Conservation (phyloP, 2,797 vertebrate species). For the Chromobotia macracanthus region DNA sequence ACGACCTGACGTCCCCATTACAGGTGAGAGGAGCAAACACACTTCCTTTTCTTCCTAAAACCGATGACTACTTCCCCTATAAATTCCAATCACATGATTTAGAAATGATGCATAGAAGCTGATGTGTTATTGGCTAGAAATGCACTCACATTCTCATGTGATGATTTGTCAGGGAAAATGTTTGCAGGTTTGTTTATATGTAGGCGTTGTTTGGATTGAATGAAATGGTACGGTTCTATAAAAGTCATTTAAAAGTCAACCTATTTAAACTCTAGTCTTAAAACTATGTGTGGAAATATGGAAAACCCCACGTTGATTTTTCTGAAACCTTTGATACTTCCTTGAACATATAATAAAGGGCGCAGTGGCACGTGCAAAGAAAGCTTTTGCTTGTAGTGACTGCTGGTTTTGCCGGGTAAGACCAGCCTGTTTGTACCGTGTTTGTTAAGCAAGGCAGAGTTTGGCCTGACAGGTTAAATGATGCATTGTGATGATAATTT, state of each 20-base stretch:
- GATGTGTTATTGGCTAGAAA: neutral
- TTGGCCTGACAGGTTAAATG: neutral
- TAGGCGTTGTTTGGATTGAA: neutral
- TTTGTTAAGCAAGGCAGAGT: neutral
- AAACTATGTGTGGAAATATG: neutral
- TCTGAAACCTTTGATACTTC: neutral
- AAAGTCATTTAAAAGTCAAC: neutral
- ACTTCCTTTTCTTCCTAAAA: constrained; percentile 16
- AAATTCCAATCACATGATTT: too few species aligned
- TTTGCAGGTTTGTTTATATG: neutral
- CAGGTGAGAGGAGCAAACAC: constrained; percentile 75
- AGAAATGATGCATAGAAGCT: neutral
- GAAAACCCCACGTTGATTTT: neutral
- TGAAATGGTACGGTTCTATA: too few species aligned
- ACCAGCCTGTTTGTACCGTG: neutral
- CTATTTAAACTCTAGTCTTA: neutral
- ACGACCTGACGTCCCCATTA: constrained; percentile 92
- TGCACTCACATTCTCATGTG: too few species aligned
- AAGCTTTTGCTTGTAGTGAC: neutral
- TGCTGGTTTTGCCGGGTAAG: neutral
- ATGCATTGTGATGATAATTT: neutral
- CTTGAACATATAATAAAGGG: neutral
- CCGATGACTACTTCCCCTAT: neutral
- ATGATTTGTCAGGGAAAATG: neutral
- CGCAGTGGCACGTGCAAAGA: neutral